A percentile compares a stretch with the other conserved stretches of the same genome.
Conservation (phyloP, 2,888 invertebrate genomes). For the Calliphora vomitoria region DNA sequence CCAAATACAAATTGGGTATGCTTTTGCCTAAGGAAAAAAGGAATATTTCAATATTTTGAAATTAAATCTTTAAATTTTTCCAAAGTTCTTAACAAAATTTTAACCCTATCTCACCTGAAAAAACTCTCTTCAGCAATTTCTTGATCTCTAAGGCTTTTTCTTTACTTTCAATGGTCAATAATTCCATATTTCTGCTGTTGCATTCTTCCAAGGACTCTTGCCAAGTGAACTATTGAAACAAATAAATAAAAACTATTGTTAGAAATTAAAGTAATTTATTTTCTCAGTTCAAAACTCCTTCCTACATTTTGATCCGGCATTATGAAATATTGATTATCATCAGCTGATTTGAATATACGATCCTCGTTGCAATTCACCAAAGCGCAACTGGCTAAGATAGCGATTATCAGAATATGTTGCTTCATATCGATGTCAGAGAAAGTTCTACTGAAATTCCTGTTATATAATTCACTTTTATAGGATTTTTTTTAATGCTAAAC, state of each 20-base stretch:
- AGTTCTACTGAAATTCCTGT: too few relatives aligned
- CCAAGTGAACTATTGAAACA: conserved; percentile 40
- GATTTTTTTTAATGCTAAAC: too few relatives aligned
- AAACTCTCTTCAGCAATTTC: conserved; percentile 9
- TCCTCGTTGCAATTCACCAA: neutral
- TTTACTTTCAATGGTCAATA: conserved; percentile 17
- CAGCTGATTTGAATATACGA: conserved; percentile 45
- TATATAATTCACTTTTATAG: too few relatives aligned
- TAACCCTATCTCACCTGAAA: conserved; percentile 24
- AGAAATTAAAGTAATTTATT: neutral
- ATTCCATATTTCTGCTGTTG: neutral
- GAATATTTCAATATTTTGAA: too few relatives aligned
- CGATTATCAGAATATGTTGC: neutral
- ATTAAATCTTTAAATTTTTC: too few relatives aligned
- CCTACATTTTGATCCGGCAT: conserved; percentile 15
- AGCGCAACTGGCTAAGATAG: neutral
- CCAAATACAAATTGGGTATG: conserved; percentile 61
- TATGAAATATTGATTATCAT: conserved; percentile 59
- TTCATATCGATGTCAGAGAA: neutral
- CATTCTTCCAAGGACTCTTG: conserved; percentile 31
- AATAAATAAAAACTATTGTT: neutral
- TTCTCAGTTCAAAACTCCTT: neutral
- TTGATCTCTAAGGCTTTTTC: conserved; percentile 4
- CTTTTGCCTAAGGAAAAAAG: conserved; percentile 6
- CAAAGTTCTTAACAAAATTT: too few relatives aligned